These are phyloP conservation scores for Athene cunicularia DNA, from an alignment of 2,113 vertebrate genomes.

Conservation along the genomic window DNA sequence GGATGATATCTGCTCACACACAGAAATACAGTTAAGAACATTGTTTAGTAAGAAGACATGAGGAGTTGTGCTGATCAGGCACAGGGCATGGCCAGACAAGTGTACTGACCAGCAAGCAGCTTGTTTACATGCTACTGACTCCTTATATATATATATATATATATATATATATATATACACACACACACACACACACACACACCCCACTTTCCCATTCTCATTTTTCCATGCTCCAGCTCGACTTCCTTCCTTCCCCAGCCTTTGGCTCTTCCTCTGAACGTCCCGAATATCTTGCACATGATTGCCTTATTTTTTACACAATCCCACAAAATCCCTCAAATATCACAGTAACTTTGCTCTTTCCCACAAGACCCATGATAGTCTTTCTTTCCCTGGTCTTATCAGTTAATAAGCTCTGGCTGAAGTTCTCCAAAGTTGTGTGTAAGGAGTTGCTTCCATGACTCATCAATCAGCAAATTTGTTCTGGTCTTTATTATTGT, in stretches of 20 bases:
- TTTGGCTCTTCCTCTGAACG: neutral
- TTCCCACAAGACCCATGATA: neutral
- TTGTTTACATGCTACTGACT: neutral
- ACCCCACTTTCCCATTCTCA: neutral
- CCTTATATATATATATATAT: no score
- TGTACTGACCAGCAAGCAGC: no score
- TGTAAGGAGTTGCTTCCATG: neutral
- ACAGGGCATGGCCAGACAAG: neutral
- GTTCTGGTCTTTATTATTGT: neutral
- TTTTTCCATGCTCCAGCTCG: neutral
- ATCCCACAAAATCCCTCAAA: neutral
- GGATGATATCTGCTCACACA: neutral
- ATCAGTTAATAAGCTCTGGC: neutral
- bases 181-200: no score
- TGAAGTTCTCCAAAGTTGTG: neutral
- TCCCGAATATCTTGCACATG: neutral
- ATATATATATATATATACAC: no score
- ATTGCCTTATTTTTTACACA: neutral
- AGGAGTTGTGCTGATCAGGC: neutral
- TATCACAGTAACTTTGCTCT: neutral
- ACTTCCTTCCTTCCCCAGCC: neutral
- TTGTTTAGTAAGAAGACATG: neutral
- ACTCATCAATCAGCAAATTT: neutral
- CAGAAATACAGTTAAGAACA: neutral
- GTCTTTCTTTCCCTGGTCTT: neutral